Base-by-base conservation (phyloP, 1,140 invertebrate species). In the Batillaria attramentaria region DNA sequence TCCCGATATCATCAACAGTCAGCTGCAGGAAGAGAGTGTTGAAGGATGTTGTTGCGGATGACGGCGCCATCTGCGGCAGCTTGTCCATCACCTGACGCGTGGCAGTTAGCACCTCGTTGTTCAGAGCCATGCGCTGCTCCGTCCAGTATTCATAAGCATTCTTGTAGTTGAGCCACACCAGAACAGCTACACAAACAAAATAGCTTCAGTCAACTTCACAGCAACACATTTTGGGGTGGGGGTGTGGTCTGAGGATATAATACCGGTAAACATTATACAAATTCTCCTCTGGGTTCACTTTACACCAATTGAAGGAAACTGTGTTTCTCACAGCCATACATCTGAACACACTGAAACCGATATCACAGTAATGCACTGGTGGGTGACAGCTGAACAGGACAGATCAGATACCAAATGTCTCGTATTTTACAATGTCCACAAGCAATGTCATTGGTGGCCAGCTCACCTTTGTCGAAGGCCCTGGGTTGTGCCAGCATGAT, bases 111-210 rank as follows among this genome's bases (percentile, higher is more conserved):
- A 97, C 95, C 84, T 91, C 90, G 50, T 86, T 88, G 81, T 90
- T 91, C 28, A 91, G 83, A 18, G 87, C 86, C 84, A 90, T 86
- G 33, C 97, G 91, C 90, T 99, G 98, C 88, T 99, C 97, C 83
- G 97, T 98, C 97, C 98, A 99, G 91, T 99, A 99, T 88, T 99
- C 97, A 87, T 99, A 99, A 0, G 98, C 97, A 91, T 98, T 99
- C 91, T 98, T 98, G 88, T 99, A 99, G 91, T 99, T 99, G 62
- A 99, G 92, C 97, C 97, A 99, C 13, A 99, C 97, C 1, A 99
- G 93, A 79, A 99, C 98, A 39, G 97, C 97, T 92, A 79, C 35
- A 81, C 83, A 66, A n/a, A n/a, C n/a, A n/a, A 16, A 57, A 74
- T n/a, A n/a, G 37, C 6, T 24, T 18, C 54, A 66, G 57, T 33